Percentiles rank a stretch among this genome's conserved stretches.
Conservation (phyloP, 2,113 vertebrate species). For the Lynx canadensis region DNA sequence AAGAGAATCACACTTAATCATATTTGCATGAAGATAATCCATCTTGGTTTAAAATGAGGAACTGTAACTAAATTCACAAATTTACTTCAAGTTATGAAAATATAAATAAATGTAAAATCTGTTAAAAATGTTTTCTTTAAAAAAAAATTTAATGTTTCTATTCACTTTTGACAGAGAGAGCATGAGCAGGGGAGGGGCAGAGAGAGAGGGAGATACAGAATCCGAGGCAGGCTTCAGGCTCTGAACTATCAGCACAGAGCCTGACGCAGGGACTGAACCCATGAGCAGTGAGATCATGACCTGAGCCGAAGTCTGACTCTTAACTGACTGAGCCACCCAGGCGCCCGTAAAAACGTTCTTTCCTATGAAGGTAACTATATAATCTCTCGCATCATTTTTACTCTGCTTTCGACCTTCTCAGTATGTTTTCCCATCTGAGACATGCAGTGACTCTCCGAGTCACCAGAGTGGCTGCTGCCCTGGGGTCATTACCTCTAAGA, state of each 20-base stretch:
- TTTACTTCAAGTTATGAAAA: conserved; percentile 19
- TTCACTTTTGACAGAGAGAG: too few relatives aligned
- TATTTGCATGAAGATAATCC: background rate
- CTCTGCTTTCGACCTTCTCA: background rate
- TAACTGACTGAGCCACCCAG: too few relatives aligned
- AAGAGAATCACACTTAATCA: background rate
- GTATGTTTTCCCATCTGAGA: background rate
- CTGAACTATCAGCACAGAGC: too few relatives aligned
- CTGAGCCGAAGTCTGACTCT: too few relatives aligned
- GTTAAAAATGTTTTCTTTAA: background rate
- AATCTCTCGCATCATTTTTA: background rate
- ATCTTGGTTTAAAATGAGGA: background rate
- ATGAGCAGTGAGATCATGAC: too few relatives aligned
- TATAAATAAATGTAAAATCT: background rate
- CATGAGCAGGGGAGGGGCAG: too few relatives aligned
- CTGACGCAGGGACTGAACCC: too few relatives aligned
- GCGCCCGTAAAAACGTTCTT: background rate
- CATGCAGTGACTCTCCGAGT: background rate
- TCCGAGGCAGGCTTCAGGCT: too few relatives aligned
- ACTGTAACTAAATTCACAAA: conserved; percentile 9
- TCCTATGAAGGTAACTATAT: background rate
- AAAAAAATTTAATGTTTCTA: too few relatives aligned
- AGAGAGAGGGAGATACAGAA: too few relatives aligned
- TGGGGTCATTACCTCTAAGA: background rate
- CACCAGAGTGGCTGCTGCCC: background rate